Percentiles rank a stretch among this genome's conserved stretches.
Conservation (phyloP, 2,113 vertebrate species). For the Pomatorhinus ruficollis region DNA sequence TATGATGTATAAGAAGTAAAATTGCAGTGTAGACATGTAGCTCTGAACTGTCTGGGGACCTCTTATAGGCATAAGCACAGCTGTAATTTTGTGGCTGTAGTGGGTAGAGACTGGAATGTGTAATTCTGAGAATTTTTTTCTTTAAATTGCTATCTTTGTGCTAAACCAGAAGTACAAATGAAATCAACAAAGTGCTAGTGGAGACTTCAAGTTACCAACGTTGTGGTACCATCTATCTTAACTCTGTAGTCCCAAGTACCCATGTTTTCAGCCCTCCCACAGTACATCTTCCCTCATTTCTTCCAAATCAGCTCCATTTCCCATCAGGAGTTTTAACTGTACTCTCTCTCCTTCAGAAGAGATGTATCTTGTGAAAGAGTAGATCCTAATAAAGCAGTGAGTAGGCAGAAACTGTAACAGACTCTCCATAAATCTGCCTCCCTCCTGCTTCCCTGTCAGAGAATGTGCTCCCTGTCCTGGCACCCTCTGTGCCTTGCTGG, state of each 20-base stretch:
- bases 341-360: not conserved
- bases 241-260: not conserved
- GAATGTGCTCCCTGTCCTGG: not conserved
- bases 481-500: not conserved
- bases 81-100: slow-evolving; percentile 35
- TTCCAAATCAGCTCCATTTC: not conserved
- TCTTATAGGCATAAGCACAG: not conserved
- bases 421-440: rapidly evolving
- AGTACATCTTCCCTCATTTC: not conserved
- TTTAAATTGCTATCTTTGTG: not conserved
- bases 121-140: not conserved
- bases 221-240: not conserved
- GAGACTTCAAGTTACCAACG: not conserved
- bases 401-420: not conserved
- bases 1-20: not conserved
- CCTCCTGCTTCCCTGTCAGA: not conserved
- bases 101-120: slow-evolving; percentile 4
- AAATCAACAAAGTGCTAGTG: not conserved
- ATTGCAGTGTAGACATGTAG: not conserved
- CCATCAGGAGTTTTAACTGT: not conserved
- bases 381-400: not conserved
- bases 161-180: not conserved
- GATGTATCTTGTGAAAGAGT: not conserved
- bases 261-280: not conserved
- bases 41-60: not conserved